Conservation (phyloP, 2,888 invertebrate species). For the Leptogaster cylindrica region DNA sequence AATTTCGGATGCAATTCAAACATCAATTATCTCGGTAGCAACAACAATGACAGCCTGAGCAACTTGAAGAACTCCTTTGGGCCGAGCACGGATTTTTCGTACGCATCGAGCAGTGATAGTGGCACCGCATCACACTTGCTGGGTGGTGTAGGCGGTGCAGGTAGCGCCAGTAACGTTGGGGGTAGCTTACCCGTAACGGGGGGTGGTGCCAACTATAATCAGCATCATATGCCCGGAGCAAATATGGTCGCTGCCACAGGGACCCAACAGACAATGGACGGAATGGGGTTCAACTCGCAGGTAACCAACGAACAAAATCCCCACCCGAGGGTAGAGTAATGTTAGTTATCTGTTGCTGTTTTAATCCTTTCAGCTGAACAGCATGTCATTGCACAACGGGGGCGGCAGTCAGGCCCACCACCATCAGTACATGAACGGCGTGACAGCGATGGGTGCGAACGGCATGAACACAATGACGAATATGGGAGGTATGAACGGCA, state of each 20-base stretch:
- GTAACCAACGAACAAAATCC: constrained; percentile 51
- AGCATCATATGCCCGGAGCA: constrained; percentile 45
- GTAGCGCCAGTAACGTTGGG: constrained; percentile 26
- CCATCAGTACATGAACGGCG: constrained; percentile 59
- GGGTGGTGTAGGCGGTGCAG: neutral
- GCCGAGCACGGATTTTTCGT: constrained; percentile 59
- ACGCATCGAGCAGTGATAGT: constrained; percentile 33
- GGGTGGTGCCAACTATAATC: constrained; percentile 15
- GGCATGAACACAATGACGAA: constrained; percentile 61
- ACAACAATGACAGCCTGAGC: constrained; percentile 57
- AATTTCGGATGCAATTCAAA: constrained; percentile 30
- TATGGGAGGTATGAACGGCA: constrained; percentile 56
- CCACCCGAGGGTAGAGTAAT: too few relatives aligned
- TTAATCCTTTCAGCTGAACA: constrained; percentile 54
- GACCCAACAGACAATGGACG: constrained; percentile 59
- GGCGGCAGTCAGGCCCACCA: constrained; percentile 52
- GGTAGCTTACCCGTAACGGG: constrained; percentile 52
- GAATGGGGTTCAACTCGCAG: constrained; percentile 61
- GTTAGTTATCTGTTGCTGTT: constrained; percentile 38
- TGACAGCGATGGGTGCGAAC: constrained; percentile 65
- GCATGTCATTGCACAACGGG: constrained; percentile 46
- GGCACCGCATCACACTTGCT: constrained; percentile 9
- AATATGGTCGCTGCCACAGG: constrained; percentile 60
- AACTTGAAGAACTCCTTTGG: constrained; percentile 60
- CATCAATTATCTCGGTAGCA: constrained; percentile 39